These are phyloP conservation scores for Myotis yumanensis DNA, from an alignment of 2,113 vertebrate species.

Conservation along the genomic window DNA sequence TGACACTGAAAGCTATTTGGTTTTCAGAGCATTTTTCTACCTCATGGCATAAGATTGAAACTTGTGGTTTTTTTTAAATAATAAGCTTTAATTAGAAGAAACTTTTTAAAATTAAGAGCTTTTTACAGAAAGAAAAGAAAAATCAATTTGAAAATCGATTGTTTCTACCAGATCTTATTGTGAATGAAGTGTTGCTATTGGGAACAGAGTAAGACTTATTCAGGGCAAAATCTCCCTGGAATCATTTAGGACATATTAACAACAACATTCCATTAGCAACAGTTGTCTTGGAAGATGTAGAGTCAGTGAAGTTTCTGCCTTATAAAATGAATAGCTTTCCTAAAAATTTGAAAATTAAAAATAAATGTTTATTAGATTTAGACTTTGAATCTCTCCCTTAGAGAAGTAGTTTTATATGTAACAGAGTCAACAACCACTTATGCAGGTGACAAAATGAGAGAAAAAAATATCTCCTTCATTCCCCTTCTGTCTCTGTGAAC, in stretches of 20 bases:
- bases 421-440: not conserved
- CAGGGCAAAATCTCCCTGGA: not conserved
- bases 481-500: not conserved
- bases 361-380: not conserved
- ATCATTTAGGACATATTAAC: not conserved
- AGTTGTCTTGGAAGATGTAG: not conserved
- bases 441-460: not conserved
- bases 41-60: not conserved
- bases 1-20: not conserved
- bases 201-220: conserved; percentile 29
- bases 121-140: conserved; percentile 33
- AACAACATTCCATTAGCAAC: not conserved
- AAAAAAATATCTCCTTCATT: not conserved
- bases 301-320: not conserved
- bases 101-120: conserved; percentile 8
- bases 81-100: conserved; percentile 51
- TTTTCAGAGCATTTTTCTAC: conserved; percentile 38
- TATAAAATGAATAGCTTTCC: not conserved
- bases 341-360: conserved; percentile 38
- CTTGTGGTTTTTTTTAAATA: not conserved
- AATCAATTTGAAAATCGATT: conserved; percentile 38
- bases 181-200: not conserved
- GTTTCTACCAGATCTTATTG: not conserved
- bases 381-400: not conserved
- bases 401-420: not conserved